Percentiles rank a stretch among this genome's conserved stretches.
These are phyloP conservation scores for Anabas testudineus DNA, from an alignment of 2,797 vertebrate genomes.

Conservation along the genomic window DNA sequence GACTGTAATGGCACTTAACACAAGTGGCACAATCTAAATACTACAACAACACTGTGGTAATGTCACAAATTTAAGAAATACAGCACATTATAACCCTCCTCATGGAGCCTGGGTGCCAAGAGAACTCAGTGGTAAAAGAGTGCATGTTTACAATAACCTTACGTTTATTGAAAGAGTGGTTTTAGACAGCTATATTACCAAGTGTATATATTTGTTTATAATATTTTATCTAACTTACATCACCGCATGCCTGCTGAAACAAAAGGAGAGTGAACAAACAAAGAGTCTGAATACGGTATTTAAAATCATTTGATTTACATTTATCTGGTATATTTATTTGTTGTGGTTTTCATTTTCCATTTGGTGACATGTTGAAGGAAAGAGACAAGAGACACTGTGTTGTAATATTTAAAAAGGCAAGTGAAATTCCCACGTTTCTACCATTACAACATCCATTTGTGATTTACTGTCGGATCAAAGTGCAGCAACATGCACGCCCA, in stretches of 20 bases:
- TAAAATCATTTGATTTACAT: constrained; percentile 40
- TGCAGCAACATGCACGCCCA: constrained; percentile 7
- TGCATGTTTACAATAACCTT: constrained; percentile 86
- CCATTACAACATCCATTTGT: constrained; percentile 18
- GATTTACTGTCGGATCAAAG: constrained; percentile 29
- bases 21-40: not conserved
- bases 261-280: constrained; percentile 68
- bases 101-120: constrained; percentile 69
- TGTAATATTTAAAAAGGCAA: constrained; percentile 17
- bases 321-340: constrained; percentile 63
- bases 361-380: constrained; percentile 65
- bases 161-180: constrained; percentile 75
- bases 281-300: constrained; percentile 45
- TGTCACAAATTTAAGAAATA: not conserved
- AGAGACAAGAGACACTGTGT: constrained; percentile 38
- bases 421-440: constrained; percentile 24
- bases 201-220: constrained; percentile 82
- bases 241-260: constrained; percentile 84
- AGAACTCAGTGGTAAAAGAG: constrained; percentile 72
- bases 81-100: not conserved
- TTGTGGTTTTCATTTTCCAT: constrained; percentile 53
- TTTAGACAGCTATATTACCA: constrained; percentile 70
- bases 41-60: constrained; percentile 14
- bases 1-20: constrained; percentile 11
- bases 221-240: constrained; percentile 76